phyloP scores from a whole-genome alignment of 2,797 vertebrate species.

The Acrossocheilus fasciatus region DNA sequence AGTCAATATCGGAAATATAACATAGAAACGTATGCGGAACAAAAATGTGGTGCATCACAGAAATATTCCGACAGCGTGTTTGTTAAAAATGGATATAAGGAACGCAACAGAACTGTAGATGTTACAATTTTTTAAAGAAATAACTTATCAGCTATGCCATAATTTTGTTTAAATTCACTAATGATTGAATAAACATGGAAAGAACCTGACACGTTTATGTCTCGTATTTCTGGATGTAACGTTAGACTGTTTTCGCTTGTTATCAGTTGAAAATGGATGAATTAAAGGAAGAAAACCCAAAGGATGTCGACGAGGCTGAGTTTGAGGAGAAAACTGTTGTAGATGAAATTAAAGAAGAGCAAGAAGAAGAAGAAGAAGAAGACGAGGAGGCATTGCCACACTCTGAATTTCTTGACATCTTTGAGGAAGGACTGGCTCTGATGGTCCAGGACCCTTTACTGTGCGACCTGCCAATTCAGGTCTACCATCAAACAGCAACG shows the following conservation, averaged over 20 bases:
- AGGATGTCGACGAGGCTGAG: slow-evolving; percentile 32
- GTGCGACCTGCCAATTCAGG: slow-evolving; percentile 95
- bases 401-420: slow-evolving; percentile 91
- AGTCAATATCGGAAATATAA: not conserved
- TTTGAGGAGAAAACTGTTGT: slow-evolving; percentile 47
- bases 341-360: slow-evolving; percentile 60
- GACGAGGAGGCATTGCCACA: slow-evolving; percentile 88
- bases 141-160: not conserved
- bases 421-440: slow-evolving; percentile 91
- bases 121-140: not conserved
- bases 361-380: slow-evolving; percentile 79
- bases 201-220: not conserved
- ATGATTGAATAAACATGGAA: not conserved
- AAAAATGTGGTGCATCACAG: not conserved
- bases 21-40: slow-evolving; percentile 13
- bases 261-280: slow-evolving; percentile 34
- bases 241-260: not conserved
- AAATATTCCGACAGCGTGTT: slow-evolving; percentile 3
- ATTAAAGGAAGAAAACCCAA: not conserved
- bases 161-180: not conserved
- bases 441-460: slow-evolving; percentile 94
- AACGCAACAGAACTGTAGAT: not conserved
- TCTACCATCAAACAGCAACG: slow-evolving; percentile 51
- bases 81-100: not conserved
- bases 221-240: not conserved